Evolutionary conservation across 2,888 invertebrate species (phyloP).

Genomic region (Augochlorella aurata): DNA sequence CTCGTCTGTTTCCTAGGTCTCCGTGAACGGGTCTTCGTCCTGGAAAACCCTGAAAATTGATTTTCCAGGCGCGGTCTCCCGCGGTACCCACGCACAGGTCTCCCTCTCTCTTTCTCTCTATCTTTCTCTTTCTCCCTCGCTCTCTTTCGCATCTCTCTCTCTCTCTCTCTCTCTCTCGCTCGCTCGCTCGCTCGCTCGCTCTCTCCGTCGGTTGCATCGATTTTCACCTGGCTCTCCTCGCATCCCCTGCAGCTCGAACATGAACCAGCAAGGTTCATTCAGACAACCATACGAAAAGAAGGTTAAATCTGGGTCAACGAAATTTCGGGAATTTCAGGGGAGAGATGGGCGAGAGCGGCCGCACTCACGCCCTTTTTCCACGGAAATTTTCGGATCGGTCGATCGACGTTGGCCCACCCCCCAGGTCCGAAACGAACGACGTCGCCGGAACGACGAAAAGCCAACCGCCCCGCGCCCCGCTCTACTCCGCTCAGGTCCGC

Average conservation of each 20-base stretch:
- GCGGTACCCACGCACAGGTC: slow-evolving; percentile 65
- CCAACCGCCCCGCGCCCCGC: not conserved
- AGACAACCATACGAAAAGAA: slow-evolving; percentile 59
- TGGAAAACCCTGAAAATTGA: slow-evolving; percentile 75
- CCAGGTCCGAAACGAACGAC: slow-evolving; percentile 4
- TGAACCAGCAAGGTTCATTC: slow-evolving; percentile 64
- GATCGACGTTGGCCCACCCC: not conserved
- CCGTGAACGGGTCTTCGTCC: slow-evolving; percentile 68
- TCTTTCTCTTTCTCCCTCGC: not conserved
- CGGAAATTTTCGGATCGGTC: not conserved
- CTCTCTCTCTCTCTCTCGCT: not conserved
- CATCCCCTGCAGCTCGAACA: slow-evolving; percentile 57
- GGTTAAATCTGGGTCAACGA: slow-evolving; percentile 52
- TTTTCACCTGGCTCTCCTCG: slow-evolving; percentile 75
- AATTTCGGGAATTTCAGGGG: not conserved
- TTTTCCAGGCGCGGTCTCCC: slow-evolving; percentile 76
- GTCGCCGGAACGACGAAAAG: slow-evolving; percentile 7
- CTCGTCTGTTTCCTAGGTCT: slow-evolving; percentile 63
- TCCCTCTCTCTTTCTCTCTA: slow-evolving; percentile 36
- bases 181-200: slow-evolving; percentile 29
- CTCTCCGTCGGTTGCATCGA: slow-evolving; percentile 74
- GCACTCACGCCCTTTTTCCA: slow-evolving; percentile 1
- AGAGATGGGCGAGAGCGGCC: not conserved
- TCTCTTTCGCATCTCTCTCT: not conserved
- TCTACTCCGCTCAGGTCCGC: not conserved